Evolutionary conservation across 2,888 invertebrate species (phyloP), one percentile per base, ranked within the genome.

Genomic region (Smittia aterrima): DNA sequence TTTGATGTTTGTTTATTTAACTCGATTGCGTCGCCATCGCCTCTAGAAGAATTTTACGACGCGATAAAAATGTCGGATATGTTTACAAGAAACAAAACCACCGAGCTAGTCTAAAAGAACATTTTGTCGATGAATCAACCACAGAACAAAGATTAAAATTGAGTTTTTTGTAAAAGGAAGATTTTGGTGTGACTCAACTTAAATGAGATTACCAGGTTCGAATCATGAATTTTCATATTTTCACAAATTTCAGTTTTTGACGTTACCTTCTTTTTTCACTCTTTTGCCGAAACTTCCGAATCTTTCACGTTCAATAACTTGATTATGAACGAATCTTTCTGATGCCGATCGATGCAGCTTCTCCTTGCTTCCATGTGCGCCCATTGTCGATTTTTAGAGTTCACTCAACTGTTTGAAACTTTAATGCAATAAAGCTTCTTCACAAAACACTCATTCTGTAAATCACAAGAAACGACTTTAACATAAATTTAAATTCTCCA

Each of bases 351-450:
- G 85, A 79, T 87, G 86, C 77, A 90, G 85, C 83, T 90, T 90
- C 83, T 90, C 90, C 85, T 90, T 91, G 75, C 90, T 90, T 79
- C 90, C 89, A 84, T 90, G 89, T 77, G 90, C 90, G 79, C 91
- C 91, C 91, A 91, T 91, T 81, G 84, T 87, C n/a, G 25, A 41
- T 54, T 22, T 62, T 47, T 47, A 47, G n/a, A n/a, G n/a, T 47
- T 47, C 47, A 47, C 47, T 47, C 16, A n/a, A 32, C 13, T 47
- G 6, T 47, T n/a, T 11, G 2, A 47, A 47, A 24, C 13, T 20
- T 3, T 32, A 13, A 41, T 53, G 24, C 18, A 40, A 67, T 67
- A 40, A 20, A 22, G 7, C 27, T 71, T 54, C 25, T 54, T 47
- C 47, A 47, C 47, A 47, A n/a, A 47, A 47, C 2, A 11, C 47